These are phyloP conservation scores for Reinhardtius hippoglossoides DNA, from an alignment of 2,113 vertebrate species.

Conservation along the genomic window DNA sequence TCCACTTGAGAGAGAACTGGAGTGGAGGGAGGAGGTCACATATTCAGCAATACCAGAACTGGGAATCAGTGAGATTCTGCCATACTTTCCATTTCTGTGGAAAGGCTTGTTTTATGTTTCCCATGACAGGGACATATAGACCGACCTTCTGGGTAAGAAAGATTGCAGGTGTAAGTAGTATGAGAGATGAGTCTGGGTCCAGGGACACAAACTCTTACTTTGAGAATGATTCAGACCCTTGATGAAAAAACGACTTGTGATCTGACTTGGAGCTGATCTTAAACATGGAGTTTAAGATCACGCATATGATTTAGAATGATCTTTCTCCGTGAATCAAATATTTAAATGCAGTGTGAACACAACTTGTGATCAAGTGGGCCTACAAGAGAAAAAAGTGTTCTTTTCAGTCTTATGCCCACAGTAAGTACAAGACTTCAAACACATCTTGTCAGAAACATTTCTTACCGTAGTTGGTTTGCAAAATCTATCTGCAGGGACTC, in stretches of 20 bases:
- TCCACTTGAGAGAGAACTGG: slow-evolving; percentile 19
- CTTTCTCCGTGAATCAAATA: not conserved
- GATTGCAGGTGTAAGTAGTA: not conserved
- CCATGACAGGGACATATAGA: not conserved
- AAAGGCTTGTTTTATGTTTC: not conserved
- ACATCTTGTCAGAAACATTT: not conserved
- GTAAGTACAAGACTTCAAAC: not conserved
- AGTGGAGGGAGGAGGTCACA: not conserved
- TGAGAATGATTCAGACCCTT: not conserved
- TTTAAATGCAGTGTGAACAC: not conserved
- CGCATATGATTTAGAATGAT: not conserved
- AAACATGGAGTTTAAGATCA: not conserved
- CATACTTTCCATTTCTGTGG: not conserved
- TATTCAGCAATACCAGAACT: not conserved
- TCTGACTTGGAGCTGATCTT: not conserved
- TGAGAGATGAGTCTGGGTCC: not conserved
- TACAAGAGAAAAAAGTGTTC: not conserved
- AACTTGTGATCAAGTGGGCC: not conserved
- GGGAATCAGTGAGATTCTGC: not conserved
- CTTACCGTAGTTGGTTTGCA: not conserved
- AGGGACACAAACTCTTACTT: not conserved
- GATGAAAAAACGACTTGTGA: not conserved
- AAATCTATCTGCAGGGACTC: not conserved
- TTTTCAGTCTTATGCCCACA: not conserved
- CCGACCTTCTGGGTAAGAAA: no score